These are phyloP conservation scores for Augochlorella aurata DNA, from an alignment of 2,888 invertebrate genomes.

Conservation along the genomic window DNA sequence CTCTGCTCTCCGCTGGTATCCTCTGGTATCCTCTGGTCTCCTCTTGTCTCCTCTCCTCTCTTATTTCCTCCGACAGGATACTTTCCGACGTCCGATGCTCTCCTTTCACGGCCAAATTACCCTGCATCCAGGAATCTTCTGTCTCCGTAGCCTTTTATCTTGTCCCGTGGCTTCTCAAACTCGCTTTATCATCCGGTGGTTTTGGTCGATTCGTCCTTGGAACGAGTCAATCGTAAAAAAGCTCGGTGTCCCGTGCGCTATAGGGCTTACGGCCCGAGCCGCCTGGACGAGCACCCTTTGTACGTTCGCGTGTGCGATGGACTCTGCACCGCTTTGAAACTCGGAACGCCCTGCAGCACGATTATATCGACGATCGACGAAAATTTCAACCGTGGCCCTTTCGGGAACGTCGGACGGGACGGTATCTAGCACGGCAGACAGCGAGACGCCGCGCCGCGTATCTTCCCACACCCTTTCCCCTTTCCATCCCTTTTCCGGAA, in stretches of 20 bases:
- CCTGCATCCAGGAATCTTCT: neutral
- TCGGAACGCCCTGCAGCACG: neutral
- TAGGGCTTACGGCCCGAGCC: neutral
- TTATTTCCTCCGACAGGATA: neutral
- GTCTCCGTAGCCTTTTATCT: neutral
- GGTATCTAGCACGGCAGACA: slow-evolving; percentile 55
- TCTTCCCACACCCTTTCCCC: slow-evolving; percentile 5
- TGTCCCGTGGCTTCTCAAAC: neutral
- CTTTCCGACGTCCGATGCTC: neutral
- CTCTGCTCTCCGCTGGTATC: neutral
- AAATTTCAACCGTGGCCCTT: slow-evolving; percentile 1
- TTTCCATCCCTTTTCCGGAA: neutral
- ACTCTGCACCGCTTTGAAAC: neutral
- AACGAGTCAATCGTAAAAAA: neutral
- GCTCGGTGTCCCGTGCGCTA: neutral
- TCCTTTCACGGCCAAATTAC: neutral
- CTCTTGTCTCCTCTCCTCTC: neutral
- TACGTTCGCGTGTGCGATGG: neutral
- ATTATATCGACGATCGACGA: neutral
- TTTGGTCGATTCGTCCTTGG: neutral
- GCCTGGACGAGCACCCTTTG: neutral
- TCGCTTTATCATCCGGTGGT: neutral
- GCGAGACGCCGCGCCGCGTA: slow-evolving; percentile 44
- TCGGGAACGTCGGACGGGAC: slow-evolving; percentile 23
- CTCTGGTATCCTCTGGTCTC: neutral